Conservation (phyloP, 35 echinoderm and acorn worm genomes). For the Holothuria glaberrima region DNA sequence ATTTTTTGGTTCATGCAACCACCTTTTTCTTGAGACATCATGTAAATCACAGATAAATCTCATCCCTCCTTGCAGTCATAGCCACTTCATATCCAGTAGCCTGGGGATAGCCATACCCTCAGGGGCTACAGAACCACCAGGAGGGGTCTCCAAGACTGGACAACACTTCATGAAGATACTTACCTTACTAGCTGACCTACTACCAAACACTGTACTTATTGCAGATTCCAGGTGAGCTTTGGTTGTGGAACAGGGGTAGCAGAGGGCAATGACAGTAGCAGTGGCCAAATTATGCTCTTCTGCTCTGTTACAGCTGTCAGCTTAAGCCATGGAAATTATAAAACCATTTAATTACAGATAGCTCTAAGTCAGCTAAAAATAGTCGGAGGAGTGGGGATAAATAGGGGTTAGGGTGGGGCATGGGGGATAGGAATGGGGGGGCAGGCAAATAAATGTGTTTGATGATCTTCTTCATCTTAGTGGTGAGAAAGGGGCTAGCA, state of each 20-base stretch:
- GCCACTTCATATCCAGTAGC: slow-evolving; percentile 90
- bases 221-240: slow-evolving; percentile 75
- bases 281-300: too few relatives aligned
- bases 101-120: slow-evolving; percentile 63
- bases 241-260: neutral
- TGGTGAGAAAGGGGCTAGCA: too few relatives aligned
- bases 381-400: too few relatives aligned
- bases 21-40: neutral
- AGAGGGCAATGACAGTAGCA: neutral
- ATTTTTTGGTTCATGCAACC: neutral
- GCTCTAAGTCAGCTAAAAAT: too few relatives aligned
- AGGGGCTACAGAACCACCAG: slow-evolving; percentile 48
- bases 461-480: too few relatives aligned
- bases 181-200: slow-evolving; percentile 63
- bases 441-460: too few relatives aligned
- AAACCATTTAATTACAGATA: too few relatives aligned
- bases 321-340: too few relatives aligned
- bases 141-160: slow-evolving; percentile 78
- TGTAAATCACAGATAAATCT: neutral
- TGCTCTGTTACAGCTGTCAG: neutral
- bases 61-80: slow-evolving; percentile 67
- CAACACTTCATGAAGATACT: slow-evolving; percentile 79
- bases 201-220: slow-evolving; percentile 66
- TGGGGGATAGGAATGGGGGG: too few relatives aligned
- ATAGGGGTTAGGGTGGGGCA: neutral